Evolutionary conservation across 2,113 vertebrate species (phyloP), one percentile per base, ranked within the genome.

Genomic region (Sapajus apella): DNA sequence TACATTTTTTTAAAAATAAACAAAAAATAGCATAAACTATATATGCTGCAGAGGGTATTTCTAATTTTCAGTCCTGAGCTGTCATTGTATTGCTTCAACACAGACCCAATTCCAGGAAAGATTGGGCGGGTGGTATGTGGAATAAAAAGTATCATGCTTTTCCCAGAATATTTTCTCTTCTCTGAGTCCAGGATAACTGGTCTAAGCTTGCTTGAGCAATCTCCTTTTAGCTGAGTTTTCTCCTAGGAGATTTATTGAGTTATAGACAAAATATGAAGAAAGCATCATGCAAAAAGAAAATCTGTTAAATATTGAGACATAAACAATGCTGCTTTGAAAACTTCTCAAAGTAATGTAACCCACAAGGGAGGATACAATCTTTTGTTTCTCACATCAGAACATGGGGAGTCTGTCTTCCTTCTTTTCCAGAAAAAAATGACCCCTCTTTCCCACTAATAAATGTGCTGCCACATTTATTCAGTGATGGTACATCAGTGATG

Each of bases 201-300:
- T 21, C 6, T 47, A 55, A 91, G 79, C 32, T 95, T 70, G 5
- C 82, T 45, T 92, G 52, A 86, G 43, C 43, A 77, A 66, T 82
- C 13, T 87, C 40, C 56, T 81, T 82, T 94, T 83, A 91, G 82
- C 52, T 93, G 90, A 92, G 35, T 43, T 94, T 95, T 86, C 20
- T 91, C 35, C 66, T 73, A 68, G 40, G 90, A 84, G 70, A 95
- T 76, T 70, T 83, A 70, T 82, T 83, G 27, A 18, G 30, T 47
- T 50, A 30, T n/a, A 70, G 23, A 45, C 25, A 95, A 93, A 95
- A 91, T 84, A 12, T 58, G 10, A 89, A 95, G 37, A 9, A 40
- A 52, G 23, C 0, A 82, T 64, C 52, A 25, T 35, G 56, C 25
- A 45, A 56, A 95, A 94, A 91, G 82, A 94, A 94, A 97, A n/a